A percentile compares a stretch with the other conserved stretches of the same genome.
These are phyloP conservation scores for Cuculus canorus DNA, from an alignment of 2,797 vertebrate species.

Conservation along the genomic window DNA sequence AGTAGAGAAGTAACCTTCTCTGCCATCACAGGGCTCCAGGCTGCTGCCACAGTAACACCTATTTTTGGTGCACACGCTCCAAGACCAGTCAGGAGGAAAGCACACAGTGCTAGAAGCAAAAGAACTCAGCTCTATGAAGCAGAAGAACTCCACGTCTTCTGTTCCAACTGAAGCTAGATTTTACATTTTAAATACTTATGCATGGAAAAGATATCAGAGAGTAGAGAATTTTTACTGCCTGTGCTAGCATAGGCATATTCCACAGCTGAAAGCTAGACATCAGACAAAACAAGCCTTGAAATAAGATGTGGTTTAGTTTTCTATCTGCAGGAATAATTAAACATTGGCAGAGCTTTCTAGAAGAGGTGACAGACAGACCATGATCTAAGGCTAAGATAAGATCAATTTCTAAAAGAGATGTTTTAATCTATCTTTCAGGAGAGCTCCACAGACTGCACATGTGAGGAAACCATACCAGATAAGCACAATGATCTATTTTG, in stretches of 20 bases:
- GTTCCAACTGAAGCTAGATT: neutral
- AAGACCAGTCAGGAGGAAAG: neutral
- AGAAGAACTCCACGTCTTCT: neutral
- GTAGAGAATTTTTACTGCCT: neutral
- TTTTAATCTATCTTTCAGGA: conserved; percentile 14
- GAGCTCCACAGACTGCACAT: neutral
- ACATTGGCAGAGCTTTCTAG: conserved; percentile 23
- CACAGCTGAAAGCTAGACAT: conserved; percentile 24
- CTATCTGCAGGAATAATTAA: conserved; percentile 48
- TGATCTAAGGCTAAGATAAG: conserved; percentile 34
- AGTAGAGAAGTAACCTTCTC: neutral
- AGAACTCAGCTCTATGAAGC: neutral
- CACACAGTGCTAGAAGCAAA: neutral
- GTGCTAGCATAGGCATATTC: conserved; percentile 27
- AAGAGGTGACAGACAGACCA: conserved; percentile 40
- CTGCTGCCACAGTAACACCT: neutral
- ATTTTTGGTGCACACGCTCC: neutral
- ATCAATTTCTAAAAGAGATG: neutral
- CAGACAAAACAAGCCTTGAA: conserved; percentile 40
- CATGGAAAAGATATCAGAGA: conserved; percentile 33
- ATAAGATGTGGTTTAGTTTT: conserved; percentile 30
- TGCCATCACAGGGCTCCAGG: neutral
- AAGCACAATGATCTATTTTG: neutral
- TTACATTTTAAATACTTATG: conserved; percentile 6
- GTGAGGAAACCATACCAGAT: neutral